Percentiles rank a stretch among this genome's conserved stretches.
These are phyloP conservation scores for Zophobas morio DNA, from an alignment of 1,140 invertebrate species.

Conservation along the genomic window DNA sequence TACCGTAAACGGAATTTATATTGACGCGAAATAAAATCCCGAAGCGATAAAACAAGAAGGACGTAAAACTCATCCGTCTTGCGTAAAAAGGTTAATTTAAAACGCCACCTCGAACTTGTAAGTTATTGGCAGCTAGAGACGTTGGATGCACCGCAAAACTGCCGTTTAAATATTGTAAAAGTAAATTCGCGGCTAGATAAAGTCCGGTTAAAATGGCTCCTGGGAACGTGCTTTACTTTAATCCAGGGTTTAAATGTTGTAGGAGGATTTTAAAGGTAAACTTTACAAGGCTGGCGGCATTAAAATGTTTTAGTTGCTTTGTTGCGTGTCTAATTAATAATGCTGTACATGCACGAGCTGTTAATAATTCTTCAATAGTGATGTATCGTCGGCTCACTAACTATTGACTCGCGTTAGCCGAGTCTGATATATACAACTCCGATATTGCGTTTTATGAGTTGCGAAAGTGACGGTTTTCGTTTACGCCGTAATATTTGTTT, in stretches of 20 bases:
- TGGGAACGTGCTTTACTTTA: background rate
- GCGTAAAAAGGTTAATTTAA: background rate
- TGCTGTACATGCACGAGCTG: no score
- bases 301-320: background rate
- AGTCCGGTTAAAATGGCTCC: background rate
- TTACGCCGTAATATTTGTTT: no score
- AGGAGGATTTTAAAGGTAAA: background rate
- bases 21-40: background rate
- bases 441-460: no score
- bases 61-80: background rate
- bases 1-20: background rate
- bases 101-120: background rate
- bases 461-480: no score
- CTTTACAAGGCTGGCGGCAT: background rate
- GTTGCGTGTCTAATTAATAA: background rate
- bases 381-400: no score
- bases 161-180: slow-evolving; percentile 11
- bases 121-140: background rate
- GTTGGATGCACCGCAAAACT: background rate
- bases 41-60: background rate
- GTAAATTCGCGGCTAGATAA: slow-evolving; percentile 8
- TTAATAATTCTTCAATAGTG: no score
- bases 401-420: no score
- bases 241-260: background rate
- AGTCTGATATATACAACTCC: no score